Evolutionary conservation across 2,797 vertebrate species (phyloP).

Genomic region (Babyrousa celebensis): DNA sequence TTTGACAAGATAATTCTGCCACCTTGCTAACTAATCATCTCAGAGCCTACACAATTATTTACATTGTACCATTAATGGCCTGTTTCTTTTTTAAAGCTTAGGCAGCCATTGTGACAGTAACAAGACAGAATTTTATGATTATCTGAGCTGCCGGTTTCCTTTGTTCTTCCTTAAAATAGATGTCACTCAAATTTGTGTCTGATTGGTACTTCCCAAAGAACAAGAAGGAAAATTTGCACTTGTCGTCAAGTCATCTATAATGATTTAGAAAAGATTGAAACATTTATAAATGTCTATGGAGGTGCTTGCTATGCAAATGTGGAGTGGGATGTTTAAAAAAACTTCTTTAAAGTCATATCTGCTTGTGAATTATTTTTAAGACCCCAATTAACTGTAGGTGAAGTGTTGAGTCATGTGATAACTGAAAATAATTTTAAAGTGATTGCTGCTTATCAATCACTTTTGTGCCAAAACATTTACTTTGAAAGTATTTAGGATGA

Average conservation of each 20-base stretch:
- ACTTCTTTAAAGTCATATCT: slow-evolving; percentile 50
- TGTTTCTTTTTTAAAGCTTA: slow-evolving; percentile 86
- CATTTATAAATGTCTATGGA: slow-evolving; percentile 81
- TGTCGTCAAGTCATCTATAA: slow-evolving; percentile 85
- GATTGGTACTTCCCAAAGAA: slow-evolving; percentile 87
- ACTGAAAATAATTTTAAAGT: slow-evolving; percentile 58
- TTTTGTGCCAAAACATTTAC: slow-evolving; percentile 81
- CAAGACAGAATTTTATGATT: slow-evolving; percentile 83
- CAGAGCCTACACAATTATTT: slow-evolving; percentile 83
- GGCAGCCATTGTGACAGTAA: slow-evolving; percentile 84
- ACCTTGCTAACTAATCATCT: slow-evolving; percentile 81
- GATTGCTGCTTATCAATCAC: slow-evolving; percentile 73
- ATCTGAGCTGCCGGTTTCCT: slow-evolving; percentile 83
- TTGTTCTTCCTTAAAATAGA: slow-evolving; percentile 88
- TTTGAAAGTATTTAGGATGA: slow-evolving; percentile 71
- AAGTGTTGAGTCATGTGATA: slow-evolving; percentile 34
- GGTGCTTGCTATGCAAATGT: slow-evolving; percentile 76
- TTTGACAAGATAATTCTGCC: slow-evolving; percentile 85
- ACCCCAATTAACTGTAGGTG: slow-evolving; percentile 7
- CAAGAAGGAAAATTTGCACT: slow-evolving; percentile 82
- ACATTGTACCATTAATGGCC: slow-evolving; percentile 82
- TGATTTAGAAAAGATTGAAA: slow-evolving; percentile 83
- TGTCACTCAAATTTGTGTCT: slow-evolving; percentile 84
- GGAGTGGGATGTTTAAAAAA: slow-evolving; percentile 56
- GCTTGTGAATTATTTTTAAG: slow-evolving; percentile 62